Base-by-base conservation (phyloP, 2,797 vertebrate species). In the Odontamblyopus rebecca region DNA sequence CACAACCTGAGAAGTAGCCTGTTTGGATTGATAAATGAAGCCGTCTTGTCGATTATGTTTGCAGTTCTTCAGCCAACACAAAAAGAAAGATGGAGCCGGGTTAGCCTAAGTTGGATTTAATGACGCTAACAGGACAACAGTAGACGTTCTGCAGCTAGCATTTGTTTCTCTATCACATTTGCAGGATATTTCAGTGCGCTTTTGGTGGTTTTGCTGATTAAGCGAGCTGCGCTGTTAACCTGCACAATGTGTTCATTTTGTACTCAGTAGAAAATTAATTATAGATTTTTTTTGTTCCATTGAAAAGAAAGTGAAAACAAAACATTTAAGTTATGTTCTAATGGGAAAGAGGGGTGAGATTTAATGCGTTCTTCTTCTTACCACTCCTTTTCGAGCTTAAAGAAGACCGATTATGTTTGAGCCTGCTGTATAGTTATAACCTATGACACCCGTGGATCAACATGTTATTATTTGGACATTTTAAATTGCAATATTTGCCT, bases 21-120 rank as follows among this genome's bases (percentile, higher is more conserved):
- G 53, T 35, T 38, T 12, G 32, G 53, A 38, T 68, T 68, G 67
- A 68, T 68, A 68, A 54, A 68, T 44, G 67, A 15, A 26, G 53
- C 53, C 18, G 23, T n/a, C 53, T 3, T 32, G 53, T 27, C 30
- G 67, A 57, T 68, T 68, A 68, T 68, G 53, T 57, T 13, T 15
- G 13, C 23, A 27, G 67, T 68, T 68, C 57, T 38, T 68, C 67
- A 68, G 67, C 54, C 54, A 57, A 59, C 66, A 38, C 29, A 13
- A 32, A 67, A 29, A 51, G 29, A 67, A 32, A 30, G 50, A 30
- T 6, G 27, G 26, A 29, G 11, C 48, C 23, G 19, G 12, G 8
- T 26, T 63, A 19, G 32, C 35, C 41, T 63, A 26, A 63, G 61
- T 63, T 44, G 61, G 23, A 23, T 44, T 63, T 41, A 63, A 41